Evolutionary conservation across 2,113 vertebrate genomes (phyloP).

Genomic region (Prietella phreatophila): DNA sequence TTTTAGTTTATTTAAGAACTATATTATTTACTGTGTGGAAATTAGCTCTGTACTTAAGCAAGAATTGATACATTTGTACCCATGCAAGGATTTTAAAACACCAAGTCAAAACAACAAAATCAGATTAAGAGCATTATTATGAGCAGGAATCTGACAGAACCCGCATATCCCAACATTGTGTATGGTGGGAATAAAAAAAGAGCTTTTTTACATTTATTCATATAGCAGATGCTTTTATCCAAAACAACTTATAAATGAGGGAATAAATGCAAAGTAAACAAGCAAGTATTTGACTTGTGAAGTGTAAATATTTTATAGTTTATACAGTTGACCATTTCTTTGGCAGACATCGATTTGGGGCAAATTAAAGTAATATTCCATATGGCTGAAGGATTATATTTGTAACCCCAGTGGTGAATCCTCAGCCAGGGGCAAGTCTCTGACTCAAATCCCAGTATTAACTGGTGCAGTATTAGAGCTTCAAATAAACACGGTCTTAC

Average conservation of each 20-base stretch:
- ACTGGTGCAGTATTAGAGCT: background rate
- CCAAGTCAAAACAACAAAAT: background rate
- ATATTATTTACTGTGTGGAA: background rate
- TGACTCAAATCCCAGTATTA: background rate
- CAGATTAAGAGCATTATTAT: background rate
- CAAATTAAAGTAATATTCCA: background rate
- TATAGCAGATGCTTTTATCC: too few species aligned
- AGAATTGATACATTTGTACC: background rate
- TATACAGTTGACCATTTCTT: background rate
- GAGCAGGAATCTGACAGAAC: background rate
- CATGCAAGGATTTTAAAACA: background rate
- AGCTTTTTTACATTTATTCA: background rate
- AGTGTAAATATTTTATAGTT: background rate
- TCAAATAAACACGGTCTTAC: background rate
- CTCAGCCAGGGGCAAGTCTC: background rate
- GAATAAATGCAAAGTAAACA: too few species aligned
- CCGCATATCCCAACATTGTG: too few species aligned
- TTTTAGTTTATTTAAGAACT: background rate
- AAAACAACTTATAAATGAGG: too few species aligned
- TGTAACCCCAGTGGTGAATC: background rate
- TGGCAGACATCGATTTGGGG: too few species aligned
- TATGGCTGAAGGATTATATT: conserved; percentile 18
- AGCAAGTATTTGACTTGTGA: background rate
- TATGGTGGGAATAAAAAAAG: background rate
- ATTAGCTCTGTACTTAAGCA: background rate